Percentiles rank a stretch among this genome's conserved stretches.
Evolutionary conservation across 2,797 vertebrate genomes (phyloP).

Genomic region (Sebastes melanostomus): DNA sequence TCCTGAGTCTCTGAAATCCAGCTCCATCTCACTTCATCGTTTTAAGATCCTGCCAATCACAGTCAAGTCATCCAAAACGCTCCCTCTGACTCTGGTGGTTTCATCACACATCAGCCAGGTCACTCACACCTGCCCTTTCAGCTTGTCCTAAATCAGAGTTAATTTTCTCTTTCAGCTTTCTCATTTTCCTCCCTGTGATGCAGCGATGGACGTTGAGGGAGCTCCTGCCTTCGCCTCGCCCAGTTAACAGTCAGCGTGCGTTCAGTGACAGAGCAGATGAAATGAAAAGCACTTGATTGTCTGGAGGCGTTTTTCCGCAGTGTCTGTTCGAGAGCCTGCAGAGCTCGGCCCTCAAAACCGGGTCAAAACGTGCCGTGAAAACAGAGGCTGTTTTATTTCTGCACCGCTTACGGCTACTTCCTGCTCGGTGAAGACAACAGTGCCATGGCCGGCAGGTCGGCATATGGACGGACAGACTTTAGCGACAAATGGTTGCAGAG

Average conservation of each 20-base stretch:
- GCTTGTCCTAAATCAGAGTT: neutral
- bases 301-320: conserved; percentile 66
- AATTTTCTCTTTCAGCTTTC: conserved; percentile 16
- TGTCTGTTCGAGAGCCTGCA: conserved; percentile 55
- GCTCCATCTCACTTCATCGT: conserved; percentile 3
- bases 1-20: conserved; percentile 12
- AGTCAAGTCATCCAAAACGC: neutral
- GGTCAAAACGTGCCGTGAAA: conserved; percentile 59
- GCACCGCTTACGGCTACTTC: conserved; percentile 39
- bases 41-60: conserved; percentile 38
- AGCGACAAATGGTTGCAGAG: neutral
- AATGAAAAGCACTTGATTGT: conserved; percentile 56
- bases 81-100: conserved; percentile 10
- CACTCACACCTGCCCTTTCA: conserved; percentile 30
- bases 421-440: conserved; percentile 1
- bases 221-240: neutral
- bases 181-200: conserved; percentile 14
- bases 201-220: conserved; percentile 14
- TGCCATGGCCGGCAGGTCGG: conserved; percentile 15
- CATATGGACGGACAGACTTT: conserved; percentile 29
- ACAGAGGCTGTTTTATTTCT: conserved; percentile 35
- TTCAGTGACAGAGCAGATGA: conserved; percentile 41
- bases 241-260: conserved; percentile 36
- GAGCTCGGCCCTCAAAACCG: conserved; percentile 53
- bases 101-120: conserved; percentile 20